Evolutionary conservation across 2,113 vertebrate species (phyloP), one percentile per base, ranked within the genome.

Genomic region (Oreochromis tanganicae): DNA sequence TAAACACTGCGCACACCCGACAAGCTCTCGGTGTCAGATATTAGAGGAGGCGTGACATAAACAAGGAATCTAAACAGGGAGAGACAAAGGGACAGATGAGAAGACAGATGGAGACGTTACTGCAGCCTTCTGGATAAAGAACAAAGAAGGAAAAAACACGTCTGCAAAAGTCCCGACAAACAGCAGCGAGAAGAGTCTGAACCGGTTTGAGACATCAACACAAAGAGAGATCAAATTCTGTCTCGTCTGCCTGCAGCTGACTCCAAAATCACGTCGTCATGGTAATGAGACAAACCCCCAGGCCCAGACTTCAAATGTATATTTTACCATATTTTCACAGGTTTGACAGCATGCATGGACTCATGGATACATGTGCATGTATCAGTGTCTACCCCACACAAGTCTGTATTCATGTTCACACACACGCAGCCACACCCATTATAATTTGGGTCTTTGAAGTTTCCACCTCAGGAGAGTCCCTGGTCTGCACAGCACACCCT

Each of bases 271-370:
- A 36, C 2, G 80, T 85, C 38, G 16, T 82, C 81, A 83, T n/a
- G 63, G 81, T 83, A 48, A 91, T 24, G 46, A 84, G 84, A 92
- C 52, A 2, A 73, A n/a, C 68, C 85, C 75, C 17, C 12, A 36
- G 57, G 88, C 83, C 68, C 73, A 36, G 63, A 84, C 90, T 87
- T 91, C 88, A 92, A 89, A 92, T 83, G 92, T 92, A 91, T 94
- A 94, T 88, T 91, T 95, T 95, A 86, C 68, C 89, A 95, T 95
- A 92, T 92, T 93, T 93, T 89, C 90, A 4, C 10, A 61, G 48
- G 79, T 78, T n/a, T n/a, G 8, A 80, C 7, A 38, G 38, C 36
- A 36, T 3, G 13, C 29, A 46, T 19, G 46, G 59, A 85, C 3
- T 8, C 29, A 79, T 56, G 57, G n/a, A 52, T 48, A 61, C 61